phyloP scores from a whole-genome alignment of 2,888 invertebrate species.

The Eurytoma adleriae region DNA sequence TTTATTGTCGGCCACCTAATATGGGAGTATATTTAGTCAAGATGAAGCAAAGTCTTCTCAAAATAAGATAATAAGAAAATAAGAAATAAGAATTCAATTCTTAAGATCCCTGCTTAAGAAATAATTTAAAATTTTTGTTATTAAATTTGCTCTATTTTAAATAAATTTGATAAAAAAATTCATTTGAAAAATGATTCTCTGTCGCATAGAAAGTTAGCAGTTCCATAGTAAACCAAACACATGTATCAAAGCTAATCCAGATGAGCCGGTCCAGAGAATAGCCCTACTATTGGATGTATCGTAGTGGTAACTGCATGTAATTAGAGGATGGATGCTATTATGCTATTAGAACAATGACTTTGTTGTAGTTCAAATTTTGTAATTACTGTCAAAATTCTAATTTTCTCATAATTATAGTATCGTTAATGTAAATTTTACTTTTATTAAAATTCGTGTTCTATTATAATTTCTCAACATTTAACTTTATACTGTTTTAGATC shows the following conservation, averaged over 20 bases:
- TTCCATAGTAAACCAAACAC: constrained; percentile 34
- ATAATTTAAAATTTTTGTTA: no score
- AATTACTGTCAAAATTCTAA: constrained; percentile 13
- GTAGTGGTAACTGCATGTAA: constrained; percentile 39
- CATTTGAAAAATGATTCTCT: no score
- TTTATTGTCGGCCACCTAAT: no score
- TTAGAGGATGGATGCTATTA: constrained; percentile 39
- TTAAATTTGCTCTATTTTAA: not conserved
- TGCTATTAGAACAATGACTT: constrained; percentile 32
- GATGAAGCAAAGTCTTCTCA: no score
- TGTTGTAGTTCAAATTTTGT: constrained; percentile 7
- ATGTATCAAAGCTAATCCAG: constrained; percentile 31
- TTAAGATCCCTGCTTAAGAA: no score
- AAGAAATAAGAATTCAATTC: no score
- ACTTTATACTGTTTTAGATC: no score
- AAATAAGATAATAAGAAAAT: no score
- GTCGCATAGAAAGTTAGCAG: constrained; percentile 13
- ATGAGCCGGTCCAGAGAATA: constrained; percentile 15
- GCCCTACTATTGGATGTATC: constrained; percentile 21
- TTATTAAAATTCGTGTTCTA: not conserved
- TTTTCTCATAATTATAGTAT: constrained; percentile 2
- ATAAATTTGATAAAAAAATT: not conserved
- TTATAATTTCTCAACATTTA: no score
- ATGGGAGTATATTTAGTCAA: no score
- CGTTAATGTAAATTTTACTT: not conserved